Percentiles rank a stretch among this genome's conserved stretches.
Conservation (phyloP, 2,113 vertebrate species). For the Cyrtonyx montezumae region DNA sequence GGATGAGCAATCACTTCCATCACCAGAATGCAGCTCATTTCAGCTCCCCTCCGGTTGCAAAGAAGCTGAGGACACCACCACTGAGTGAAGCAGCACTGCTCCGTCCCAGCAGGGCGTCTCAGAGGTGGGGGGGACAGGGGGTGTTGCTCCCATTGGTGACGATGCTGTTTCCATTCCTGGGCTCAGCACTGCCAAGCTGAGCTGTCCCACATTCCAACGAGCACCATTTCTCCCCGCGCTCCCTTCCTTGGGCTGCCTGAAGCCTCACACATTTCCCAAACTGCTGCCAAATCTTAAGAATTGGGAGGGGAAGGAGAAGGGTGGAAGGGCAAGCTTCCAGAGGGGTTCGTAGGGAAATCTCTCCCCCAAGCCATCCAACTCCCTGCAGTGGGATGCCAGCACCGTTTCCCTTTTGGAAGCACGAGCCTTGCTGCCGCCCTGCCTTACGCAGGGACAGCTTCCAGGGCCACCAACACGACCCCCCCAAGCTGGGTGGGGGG, state of each 20-base stretch:
- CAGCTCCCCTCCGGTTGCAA: fast-evolving
- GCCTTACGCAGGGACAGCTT: background rate
- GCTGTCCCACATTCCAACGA: background rate
- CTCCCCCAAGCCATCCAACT: background rate
- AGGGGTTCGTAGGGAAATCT: background rate
- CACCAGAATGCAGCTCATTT: background rate
- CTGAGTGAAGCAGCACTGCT: background rate
- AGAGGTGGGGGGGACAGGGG: background rate
- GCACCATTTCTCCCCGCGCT: background rate
- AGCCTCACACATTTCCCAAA: background rate
- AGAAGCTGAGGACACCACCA: background rate
- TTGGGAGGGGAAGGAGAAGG: background rate
- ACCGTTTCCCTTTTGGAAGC: background rate
- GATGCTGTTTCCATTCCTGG: constrained; percentile 7
- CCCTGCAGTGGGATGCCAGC: background rate
- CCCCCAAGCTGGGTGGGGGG: fast-evolving
- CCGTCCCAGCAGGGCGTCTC: background rate
- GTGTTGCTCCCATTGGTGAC: background rate
- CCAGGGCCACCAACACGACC: background rate
- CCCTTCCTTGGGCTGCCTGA: background rate
- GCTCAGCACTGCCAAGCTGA: background rate
- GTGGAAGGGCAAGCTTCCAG: fast-evolving
- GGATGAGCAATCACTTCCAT: background rate
- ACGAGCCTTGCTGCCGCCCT: fast-evolving
- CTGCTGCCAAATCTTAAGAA: background rate